Evolutionary conservation across 1,140 invertebrate species (phyloP), one percentile per base, ranked within the genome.

Genomic region (Pogonomyrmex barbatus): DNA sequence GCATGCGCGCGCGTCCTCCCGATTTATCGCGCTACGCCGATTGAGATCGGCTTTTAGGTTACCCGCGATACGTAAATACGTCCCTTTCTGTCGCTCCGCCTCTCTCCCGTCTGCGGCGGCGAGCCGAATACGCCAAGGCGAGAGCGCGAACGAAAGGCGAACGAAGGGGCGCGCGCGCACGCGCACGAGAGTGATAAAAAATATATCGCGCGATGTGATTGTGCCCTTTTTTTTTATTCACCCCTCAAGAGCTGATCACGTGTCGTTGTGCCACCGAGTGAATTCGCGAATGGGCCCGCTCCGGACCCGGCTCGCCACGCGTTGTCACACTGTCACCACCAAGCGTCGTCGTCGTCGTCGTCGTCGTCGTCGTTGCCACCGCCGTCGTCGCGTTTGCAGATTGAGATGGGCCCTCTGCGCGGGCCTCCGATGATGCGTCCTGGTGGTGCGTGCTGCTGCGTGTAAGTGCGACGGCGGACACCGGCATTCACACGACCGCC

Each of bases 401-500:
- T 2, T 68, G 14, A 47, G n/a, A 54, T 47, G 12, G 77, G 30
- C 77, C 77, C 47, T 81, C 36, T 30, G 79, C 68, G 42, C 54
- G 30, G 36, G 52, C 30, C 54, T 60, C 42, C 39, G 54, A 9
- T 47, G 54, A 9, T 47, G 54, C 77, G 85, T 89, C 68, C 52
- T 79, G 79, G 54, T 87, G 77, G 47, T 78, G 17, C 62, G 42
- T 77, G 50, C 12, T 78, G 56, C 63, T 85, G 54, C 79, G 79
- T 73, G 33, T 60, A 24, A 36, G 42, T 73, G 42, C 79, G 30
- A 73, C 79, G 79, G 67, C 82, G 50, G 62, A 70, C 83, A 86
- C 70, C 78, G 85, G 50, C 88, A 65, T 90, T 81, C 89, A 84
- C 90, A 86, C 91, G 92, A 94, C 92, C 92, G 91, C 92, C 93